Evolutionary conservation across 2,888 invertebrate genomes (phyloP).

Genomic region (Harpagoxenus sublaevis): DNA sequence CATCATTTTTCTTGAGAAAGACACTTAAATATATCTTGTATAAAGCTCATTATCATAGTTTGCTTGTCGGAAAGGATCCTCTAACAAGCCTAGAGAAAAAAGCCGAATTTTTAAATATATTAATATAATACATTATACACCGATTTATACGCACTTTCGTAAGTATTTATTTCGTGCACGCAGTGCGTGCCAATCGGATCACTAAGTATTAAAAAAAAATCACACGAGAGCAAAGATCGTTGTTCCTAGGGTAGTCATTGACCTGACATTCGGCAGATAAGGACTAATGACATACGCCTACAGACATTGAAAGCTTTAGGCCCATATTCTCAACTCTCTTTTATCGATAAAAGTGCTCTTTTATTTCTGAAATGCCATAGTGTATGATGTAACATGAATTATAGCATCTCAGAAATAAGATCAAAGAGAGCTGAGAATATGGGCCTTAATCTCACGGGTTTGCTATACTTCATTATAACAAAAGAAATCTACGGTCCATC

Average conservation of each 20-base stretch:
- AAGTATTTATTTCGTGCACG: conserved; percentile 74
- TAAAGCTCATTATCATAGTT: conserved; percentile 41
- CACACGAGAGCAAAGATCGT: conserved; percentile 52
- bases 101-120: conserved; percentile 64
- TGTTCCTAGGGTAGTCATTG: conserved; percentile 70
- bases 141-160: conserved; percentile 77
- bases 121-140: conserved; percentile 73
- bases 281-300: conserved; percentile 64
- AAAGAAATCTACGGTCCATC: conserved; percentile 57
- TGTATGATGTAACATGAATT: no score
- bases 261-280: conserved; percentile 49
- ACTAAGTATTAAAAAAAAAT: conserved; percentile 62
- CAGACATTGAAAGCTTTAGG: conserved; percentile 60
- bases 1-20: conserved; percentile 19
- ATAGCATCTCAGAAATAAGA: no score
- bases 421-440: no score
- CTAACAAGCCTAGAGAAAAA: conserved; percentile 13
- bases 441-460: conserved; percentile 46
- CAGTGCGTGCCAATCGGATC: conserved; percentile 70
- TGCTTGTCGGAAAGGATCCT: conserved; percentile 11
- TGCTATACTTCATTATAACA: conserved; percentile 60
- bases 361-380: no score
- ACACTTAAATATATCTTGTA: neutral
- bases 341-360: no score
- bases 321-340: no score